Percentiles rank a stretch among this genome's conserved stretches.
Evolutionary conservation across 2,113 vertebrate genomes (phyloP).

Genomic region (Crotalus viridis): DNA sequence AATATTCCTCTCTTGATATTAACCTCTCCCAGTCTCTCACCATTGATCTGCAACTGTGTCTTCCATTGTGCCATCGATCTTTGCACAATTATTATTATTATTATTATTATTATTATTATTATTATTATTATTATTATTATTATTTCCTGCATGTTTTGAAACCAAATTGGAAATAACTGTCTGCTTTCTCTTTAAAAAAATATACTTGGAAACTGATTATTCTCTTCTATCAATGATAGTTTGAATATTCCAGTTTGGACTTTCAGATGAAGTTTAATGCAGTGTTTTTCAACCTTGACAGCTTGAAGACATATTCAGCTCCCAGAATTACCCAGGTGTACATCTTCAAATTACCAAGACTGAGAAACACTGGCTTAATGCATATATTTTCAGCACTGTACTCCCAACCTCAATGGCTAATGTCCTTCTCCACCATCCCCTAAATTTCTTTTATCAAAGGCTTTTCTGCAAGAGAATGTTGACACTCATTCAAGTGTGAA

Average conservation of each 20-base stretch:
- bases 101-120: too few relatives aligned
- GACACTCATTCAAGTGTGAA: fast-evolving
- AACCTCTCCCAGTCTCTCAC: too few relatives aligned
- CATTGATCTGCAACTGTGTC: too few relatives aligned
- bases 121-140: neutral
- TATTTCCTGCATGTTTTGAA: neutral
- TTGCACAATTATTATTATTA: too few relatives aligned
- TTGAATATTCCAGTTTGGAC: neutral
- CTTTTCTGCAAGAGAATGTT: slow-evolving; percentile 21
- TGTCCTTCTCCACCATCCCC: neutral
- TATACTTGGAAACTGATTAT: neutral
- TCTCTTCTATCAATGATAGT: fast-evolving
- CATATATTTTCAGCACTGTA: neutral
- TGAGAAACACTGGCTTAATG: slow-evolving; percentile 1
- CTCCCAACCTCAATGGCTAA: neutral
- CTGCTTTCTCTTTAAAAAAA: neutral
- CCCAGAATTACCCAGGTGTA: neutral
- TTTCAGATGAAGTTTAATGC: neutral
- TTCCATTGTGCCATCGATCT: too few relatives aligned
- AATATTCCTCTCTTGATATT: too few relatives aligned
- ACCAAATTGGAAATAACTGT: neutral
- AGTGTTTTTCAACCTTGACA: neutral
- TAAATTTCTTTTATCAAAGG: neutral
- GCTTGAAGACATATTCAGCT: neutral
- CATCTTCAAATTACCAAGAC: neutral